A percentile compares a stretch with the other conserved stretches of the same genome.
phyloP scores from a whole-genome alignment of 2,888 invertebrate species.

The Xestia xanthographa region DNA sequence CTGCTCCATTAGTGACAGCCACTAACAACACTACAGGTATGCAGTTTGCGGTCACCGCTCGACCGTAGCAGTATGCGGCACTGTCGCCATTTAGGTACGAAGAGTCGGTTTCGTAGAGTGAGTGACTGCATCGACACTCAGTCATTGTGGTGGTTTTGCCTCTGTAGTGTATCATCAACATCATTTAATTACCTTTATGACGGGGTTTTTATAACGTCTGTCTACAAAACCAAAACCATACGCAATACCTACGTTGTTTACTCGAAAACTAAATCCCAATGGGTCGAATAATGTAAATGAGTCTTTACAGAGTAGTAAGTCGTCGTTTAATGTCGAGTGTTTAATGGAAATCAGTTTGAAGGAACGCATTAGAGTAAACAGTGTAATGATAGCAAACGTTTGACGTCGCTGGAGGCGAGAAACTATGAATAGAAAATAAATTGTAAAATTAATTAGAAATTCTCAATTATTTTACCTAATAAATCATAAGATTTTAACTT shows the following conservation, averaged over 20 bases:
- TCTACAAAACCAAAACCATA: constrained; percentile 12
- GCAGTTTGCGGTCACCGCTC: neutral
- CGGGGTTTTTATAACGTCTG: neutral
- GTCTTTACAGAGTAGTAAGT: constrained; percentile 7
- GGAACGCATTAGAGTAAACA: constrained; percentile 24
- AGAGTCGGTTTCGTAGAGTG: neutral
- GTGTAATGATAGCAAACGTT: constrained; percentile 14
- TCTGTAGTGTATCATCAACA: neutral
- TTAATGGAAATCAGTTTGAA: constrained; percentile 21
- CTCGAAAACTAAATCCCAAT: neutral
- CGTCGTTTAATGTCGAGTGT: constrained; percentile 21
- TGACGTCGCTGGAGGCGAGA: neutral
- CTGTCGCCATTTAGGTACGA: neutral
- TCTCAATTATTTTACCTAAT: constrained; percentile 2
- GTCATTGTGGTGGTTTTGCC: neutral
- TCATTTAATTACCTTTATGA: neutral
- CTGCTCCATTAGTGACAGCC: neutral
- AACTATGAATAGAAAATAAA: constrained; percentile 3
- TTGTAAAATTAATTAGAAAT: constrained; percentile 6
- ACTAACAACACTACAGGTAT: neutral
- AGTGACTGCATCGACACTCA: neutral
- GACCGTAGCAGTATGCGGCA: neutral
- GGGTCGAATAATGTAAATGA: constrained; percentile 6
- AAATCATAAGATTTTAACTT: neutral
- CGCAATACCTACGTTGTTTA: neutral